Evolutionary conservation across 2,797 vertebrate species (phyloP).

Genomic region (Scomberomorus guttatus): DNA sequence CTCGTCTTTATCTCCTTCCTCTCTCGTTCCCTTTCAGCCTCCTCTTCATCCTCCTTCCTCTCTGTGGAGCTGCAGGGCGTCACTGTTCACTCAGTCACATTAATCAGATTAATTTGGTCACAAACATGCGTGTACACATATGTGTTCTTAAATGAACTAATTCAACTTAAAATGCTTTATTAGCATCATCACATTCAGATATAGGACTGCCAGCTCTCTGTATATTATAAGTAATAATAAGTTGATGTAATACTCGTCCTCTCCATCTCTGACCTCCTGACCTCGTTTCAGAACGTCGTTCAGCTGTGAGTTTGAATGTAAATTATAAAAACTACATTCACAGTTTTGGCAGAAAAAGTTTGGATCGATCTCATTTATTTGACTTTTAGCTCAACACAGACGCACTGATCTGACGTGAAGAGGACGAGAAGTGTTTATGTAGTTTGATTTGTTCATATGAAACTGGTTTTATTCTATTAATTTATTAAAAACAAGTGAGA

Average conservation of each 20-base stretch:
- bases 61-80: slow-evolving; percentile 10
- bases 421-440: too few relatives aligned
- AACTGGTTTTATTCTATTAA: too few relatives aligned
- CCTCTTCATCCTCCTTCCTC: neutral
- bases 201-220: neutral
- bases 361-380: too few relatives aligned
- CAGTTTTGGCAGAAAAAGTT: too few relatives aligned
- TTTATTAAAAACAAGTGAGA: too few relatives aligned
- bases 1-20: neutral
- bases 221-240: too few relatives aligned
- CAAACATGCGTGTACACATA: slow-evolving; percentile 3
- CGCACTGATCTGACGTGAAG: too few relatives aligned
- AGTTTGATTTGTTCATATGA: too few relatives aligned
- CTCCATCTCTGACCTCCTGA: slow-evolving; percentile 19
- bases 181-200: neutral
- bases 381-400: too few relatives aligned
- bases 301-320: too few relatives aligned
- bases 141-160: neutral
- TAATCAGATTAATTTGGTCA: slow-evolving; percentile 43
- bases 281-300: neutral
- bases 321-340: too few relatives aligned
- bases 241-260: neutral
- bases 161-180: neutral
- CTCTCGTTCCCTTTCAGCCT: neutral
- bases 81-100: slow-evolving; percentile 27